Conservation (phyloP, 2,888 invertebrate genomes). For the Melitaea athalia region DNA sequence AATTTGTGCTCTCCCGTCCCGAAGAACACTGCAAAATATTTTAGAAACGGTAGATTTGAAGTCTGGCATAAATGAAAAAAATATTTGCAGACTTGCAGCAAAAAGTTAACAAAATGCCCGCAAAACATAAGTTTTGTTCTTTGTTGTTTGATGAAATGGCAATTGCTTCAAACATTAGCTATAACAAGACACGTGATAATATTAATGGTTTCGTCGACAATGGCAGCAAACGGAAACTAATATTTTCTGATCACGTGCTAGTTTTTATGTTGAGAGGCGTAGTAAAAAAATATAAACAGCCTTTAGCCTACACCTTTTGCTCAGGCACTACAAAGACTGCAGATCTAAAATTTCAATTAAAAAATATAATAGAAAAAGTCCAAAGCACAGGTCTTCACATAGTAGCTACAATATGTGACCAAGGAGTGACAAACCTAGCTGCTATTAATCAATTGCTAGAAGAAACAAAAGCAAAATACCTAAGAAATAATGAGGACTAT, state of each 20-base stretch:
- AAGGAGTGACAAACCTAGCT: constrained; percentile 27
- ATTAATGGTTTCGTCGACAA: constrained; percentile 11
- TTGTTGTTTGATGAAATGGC: constrained; percentile 15
- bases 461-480: constrained; percentile 19
- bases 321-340: constrained; percentile 5
- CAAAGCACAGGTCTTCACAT: constrained; percentile 20
- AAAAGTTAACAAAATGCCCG: background rate
- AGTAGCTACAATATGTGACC: constrained; percentile 25
- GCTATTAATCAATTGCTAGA: constrained; percentile 27
- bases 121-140: constrained; percentile 11
- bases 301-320: constrained; percentile 12
- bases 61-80: too few relatives aligned
- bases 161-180: background rate
- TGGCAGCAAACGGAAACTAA: background rate
- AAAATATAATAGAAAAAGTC: constrained; percentile 13
- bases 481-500: constrained; percentile 16
- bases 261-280: constrained; percentile 17
- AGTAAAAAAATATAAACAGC: constrained; percentile 14
- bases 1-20: background rate
- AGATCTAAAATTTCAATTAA: constrained; percentile 15
- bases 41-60: too few relatives aligned
- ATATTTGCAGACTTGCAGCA: too few relatives aligned
- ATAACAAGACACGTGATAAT: constrained; percentile 10
- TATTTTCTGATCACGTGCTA: constrained; percentile 16
- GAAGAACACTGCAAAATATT: background rate